Evolutionary conservation across 1,140 invertebrate species (phyloP), one percentile per base, ranked within the genome.

Genomic region (Aphelinus certus): DNA sequence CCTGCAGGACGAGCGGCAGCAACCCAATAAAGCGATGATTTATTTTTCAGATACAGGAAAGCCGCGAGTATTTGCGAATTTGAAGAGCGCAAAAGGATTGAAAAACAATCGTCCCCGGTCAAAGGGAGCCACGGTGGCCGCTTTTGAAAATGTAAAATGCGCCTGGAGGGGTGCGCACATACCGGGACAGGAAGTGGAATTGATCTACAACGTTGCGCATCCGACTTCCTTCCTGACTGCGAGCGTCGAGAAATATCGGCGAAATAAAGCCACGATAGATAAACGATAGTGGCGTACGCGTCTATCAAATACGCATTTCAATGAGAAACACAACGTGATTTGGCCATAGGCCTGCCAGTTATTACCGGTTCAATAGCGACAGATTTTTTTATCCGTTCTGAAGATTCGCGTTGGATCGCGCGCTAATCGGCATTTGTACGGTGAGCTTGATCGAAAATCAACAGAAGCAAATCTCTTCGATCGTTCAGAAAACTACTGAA

Each of bases 251-350:
- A 68, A 68, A 74, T 68, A 74, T 68, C 49, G 58, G 26, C 3
- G 48, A 74, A 63, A 73, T 62, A 65, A 73, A 68, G 47, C 43
- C 71, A 26, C 51, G 57, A 53, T 42, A 73, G 72, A 74, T 71
- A 70, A 77, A 75, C 47, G 66, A 66, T 74, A 66, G 43, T 42
- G 55, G 67, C 46, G 49, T 49, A 62, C 65, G 65, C 65, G 76
- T 75, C 65, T 65, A 73, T 77, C 73, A 77, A 72, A 77, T 72
- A 75, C 73, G 48, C 64, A 65, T 75, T 77, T 75, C 46, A 55
- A 71, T 77, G 68, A 75, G 72, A 77, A 77, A 77, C 64, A 67
- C 60, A 58, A 43, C 10, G 62, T 9, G 49, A 3, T 45, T 6
- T 45, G 48, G 48, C 5, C 26, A 42, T 60, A n/a, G 57, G 7